Evolutionary conservation across 2,888 invertebrate genomes (phyloP).

Genomic region (Hyposoter didymator): DNA sequence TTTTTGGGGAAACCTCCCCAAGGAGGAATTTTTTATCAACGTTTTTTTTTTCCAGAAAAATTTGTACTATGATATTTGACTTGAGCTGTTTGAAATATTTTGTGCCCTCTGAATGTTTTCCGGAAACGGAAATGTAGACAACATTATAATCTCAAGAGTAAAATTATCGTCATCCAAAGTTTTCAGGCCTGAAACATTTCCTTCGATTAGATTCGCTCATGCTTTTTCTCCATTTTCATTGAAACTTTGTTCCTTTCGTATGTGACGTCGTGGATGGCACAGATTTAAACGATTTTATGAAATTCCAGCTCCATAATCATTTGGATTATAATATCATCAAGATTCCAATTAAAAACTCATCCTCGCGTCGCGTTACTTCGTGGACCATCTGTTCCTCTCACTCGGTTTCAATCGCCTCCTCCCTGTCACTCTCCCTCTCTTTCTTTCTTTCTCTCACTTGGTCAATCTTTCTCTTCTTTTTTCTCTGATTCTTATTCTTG

Average conservation of each 20-base stretch:
- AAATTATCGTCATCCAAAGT: not conserved
- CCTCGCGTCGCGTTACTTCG: not conserved
- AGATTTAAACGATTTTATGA: not conserved
- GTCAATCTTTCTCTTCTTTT: not conserved
- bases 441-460: not conserved
- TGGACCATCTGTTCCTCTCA: not conserved
- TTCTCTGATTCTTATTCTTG: not conserved
- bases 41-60: no score
- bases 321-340: not conserved
- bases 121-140: no score
- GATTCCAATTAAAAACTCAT: conserved; percentile 9
- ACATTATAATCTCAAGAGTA: not conserved
- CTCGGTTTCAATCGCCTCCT: not conserved
- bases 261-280: not conserved
- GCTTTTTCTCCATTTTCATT: not conserved
- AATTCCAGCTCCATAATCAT: not conserved
- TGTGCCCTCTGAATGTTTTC: no score
- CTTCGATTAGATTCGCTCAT: not conserved
- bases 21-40: no score
- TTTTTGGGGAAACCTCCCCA: no score
- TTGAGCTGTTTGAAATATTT: no score
- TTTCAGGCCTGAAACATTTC: not conserved
- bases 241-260: not conserved
- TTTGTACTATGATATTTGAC: no score
- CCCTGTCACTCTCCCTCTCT: not conserved